Evolutionary conservation across 1,140 invertebrate species (phyloP), one percentile per base, ranked within the genome.

Genomic region (Thereuonema tuberculata): DNA sequence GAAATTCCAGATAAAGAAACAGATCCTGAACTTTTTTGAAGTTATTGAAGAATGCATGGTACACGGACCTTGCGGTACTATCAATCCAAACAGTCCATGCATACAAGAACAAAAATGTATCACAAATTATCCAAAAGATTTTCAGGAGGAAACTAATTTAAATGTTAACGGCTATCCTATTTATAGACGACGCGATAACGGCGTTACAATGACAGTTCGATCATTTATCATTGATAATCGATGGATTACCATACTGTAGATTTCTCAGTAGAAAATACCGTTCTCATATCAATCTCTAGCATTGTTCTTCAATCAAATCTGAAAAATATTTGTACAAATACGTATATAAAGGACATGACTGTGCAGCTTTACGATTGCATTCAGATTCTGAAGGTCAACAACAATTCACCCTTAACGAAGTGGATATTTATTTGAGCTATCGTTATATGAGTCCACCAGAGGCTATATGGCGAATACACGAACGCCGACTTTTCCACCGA

Each of bases 111-210:
- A n/a, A n/a, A n/a, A 62, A 17, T 64, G 61, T 37, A 53, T 60
- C 1, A 64, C 60, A 43, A 56, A 53, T 20, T 64, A 54, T 48
- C 60, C 54, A 27, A 55, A 55, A 55, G 53, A 12, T 27, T 55
- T 26, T 17, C 53, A 55, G 27, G 53, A 26, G 27, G 28, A 26
- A 55, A 28, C 53, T 12, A 55, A 26, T 12, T 9, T 27, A 28
- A 29, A 55, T 29, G 24, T 29, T n/a, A 55, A 29, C 15, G 53
- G 53, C 3, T 55, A n/a, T 28, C 26, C 53, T 28, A 17, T 55
- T 9, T 55, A 27, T 55, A 12, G 53, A 12, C 24, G 53, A 55
- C 24, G 53, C 15, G 28, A 55, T 26, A 29, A 55, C 27, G 53
- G 53, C 12, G 9, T 3, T 9, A 55, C 53, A 17, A 50, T 50